phyloP scores from a whole-genome alignment of 2,888 invertebrate genomes.

The Onchidella celtica region DNA sequence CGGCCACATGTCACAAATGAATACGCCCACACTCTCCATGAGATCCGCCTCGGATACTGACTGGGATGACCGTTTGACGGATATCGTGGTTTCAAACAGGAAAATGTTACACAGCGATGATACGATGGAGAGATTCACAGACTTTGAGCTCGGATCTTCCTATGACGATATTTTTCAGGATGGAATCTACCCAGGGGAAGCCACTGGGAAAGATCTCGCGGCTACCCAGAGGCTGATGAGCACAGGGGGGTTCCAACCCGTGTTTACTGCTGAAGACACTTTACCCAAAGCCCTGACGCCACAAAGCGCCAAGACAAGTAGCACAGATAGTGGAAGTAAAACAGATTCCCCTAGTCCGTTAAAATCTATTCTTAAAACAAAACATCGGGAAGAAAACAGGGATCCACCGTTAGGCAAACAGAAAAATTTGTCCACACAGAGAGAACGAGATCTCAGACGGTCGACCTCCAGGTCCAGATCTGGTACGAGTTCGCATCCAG shows the following conservation, averaged over 20 bases:
- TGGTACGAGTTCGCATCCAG: not conserved
- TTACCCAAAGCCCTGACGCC: not conserved
- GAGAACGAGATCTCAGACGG: slow-evolving; percentile 19
- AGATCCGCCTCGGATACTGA: slow-evolving; percentile 17
- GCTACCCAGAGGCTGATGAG: not conserved
- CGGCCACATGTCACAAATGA: not conserved
- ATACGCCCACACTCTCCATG: not conserved
- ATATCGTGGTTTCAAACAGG: slow-evolving; percentile 12
- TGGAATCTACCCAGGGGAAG: not conserved
- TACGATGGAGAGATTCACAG: slow-evolving; percentile 30
- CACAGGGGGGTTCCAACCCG: not conserved
- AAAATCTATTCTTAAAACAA: slow-evolving; percentile 26
- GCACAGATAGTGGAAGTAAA: not conserved
- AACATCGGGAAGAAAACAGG: not conserved
- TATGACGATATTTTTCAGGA: slow-evolving; percentile 26
- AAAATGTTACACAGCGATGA: slow-evolving; percentile 23
- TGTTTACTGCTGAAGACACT: not conserved
- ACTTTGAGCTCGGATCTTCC: slow-evolving; percentile 34
- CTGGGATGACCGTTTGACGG: slow-evolving; percentile 28
- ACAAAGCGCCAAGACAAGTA: not conserved
- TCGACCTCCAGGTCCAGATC: slow-evolving; percentile 2
- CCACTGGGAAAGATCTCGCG: not conserved
- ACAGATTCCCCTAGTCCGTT: not conserved
- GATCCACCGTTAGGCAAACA: not conserved
- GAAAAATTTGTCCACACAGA: not conserved